These are phyloP conservation scores for Chrysolina oricalcia DNA, from an alignment of 2,888 invertebrate genomes.

Conservation along the genomic window DNA sequence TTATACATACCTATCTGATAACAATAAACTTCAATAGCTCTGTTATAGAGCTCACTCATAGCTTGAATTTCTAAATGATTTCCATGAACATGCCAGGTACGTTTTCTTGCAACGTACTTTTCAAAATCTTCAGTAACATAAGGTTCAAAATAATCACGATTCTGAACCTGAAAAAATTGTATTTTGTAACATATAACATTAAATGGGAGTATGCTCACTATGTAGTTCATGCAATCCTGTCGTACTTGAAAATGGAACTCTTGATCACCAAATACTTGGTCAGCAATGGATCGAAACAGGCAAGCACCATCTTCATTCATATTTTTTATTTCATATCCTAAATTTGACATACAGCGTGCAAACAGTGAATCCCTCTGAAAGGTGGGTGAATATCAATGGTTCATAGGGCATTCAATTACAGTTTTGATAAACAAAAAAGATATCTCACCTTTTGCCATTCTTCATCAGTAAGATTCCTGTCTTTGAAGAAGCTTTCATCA, in stretches of 20 bases:
- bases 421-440: neutral
- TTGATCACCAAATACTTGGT: slow-evolving; percentile 93
- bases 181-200: neutral
- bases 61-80: slow-evolving; percentile 95
- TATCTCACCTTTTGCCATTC: slow-evolving; percentile 68
- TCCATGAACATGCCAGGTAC: slow-evolving; percentile 86
- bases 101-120: slow-evolving; percentile 86
- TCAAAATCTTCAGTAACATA: slow-evolving; percentile 93
- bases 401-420: too few relatives aligned
- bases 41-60: slow-evolving; percentile 90
- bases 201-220: slow-evolving; percentile 75
- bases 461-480: slow-evolving; percentile 67
- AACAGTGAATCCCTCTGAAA: slow-evolving; percentile 67
- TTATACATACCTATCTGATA: slow-evolving; percentile 78
- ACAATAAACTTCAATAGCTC: slow-evolving; percentile 90
- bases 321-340: slow-evolving; percentile 85
- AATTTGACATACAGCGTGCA: slow-evolving; percentile 76
- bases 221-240: slow-evolving; percentile 91
- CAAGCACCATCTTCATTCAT: slow-evolving; percentile 94
- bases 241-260: slow-evolving; percentile 89
- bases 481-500: slow-evolving; percentile 62
- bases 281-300: slow-evolving; percentile 89
- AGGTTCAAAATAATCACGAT: slow-evolving; percentile 89
- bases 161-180: slow-evolving; percentile 78
- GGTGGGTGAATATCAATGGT: neutral